Conservation (phyloP, 2,888 invertebrate species). For the Zhuqinia jingwanae region DNA sequence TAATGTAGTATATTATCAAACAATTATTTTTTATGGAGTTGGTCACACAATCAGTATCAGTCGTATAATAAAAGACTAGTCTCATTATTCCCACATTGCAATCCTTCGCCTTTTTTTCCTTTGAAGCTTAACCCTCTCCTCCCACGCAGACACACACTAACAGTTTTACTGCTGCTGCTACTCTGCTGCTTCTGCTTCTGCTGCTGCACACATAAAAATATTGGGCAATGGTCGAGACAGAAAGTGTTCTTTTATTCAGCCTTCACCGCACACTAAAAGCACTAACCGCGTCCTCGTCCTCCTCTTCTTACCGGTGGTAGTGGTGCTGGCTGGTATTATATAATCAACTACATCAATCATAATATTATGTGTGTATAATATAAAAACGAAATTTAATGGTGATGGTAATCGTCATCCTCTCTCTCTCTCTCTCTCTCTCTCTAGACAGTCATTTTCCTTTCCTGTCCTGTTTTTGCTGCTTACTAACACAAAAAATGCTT, state of each 20-base stretch:
- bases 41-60: constrained; percentile 42
- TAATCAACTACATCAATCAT: constrained; percentile 34
- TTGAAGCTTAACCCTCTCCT: background rate
- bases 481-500: too few species aligned
- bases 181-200: too few species aligned
- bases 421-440: too few species aligned
- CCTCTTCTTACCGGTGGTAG: background rate
- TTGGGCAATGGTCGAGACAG: constrained; percentile 15
- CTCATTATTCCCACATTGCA: constrained; percentile 24
- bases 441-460: constrained; percentile 23
- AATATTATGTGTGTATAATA: background rate
- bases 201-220: background rate
- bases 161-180: background rate
- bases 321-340: constrained; percentile 33
- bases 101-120: constrained; percentile 5
- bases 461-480: background rate
- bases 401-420: constrained; percentile 19
- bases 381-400: constrained; percentile 42
- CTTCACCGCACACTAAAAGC: constrained; percentile 22
- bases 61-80: constrained; percentile 30
- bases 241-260: constrained; percentile 4
- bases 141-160: constrained; percentile 1
- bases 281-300: background rate
- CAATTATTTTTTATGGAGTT: constrained; percentile 1
- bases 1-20: background rate